These are phyloP conservation scores for Plestiodon gilberti DNA, from an alignment of 2,113 vertebrate genomes.

Conservation along the genomic window DNA sequence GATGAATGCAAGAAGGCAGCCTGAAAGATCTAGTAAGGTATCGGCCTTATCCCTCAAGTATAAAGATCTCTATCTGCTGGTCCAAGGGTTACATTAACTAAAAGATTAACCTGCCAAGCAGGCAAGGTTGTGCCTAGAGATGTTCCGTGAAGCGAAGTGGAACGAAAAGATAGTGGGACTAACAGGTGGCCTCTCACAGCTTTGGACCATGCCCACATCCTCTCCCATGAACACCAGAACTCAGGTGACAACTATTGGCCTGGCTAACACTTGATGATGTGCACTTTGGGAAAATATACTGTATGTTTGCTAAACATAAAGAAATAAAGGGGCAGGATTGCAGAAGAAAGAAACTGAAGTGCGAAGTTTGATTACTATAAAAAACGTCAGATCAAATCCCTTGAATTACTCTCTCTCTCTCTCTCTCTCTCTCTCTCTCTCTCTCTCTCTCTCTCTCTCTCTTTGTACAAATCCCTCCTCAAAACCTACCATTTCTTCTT, in stretches of 20 bases:
- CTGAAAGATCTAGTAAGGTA: background rate
- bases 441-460: too few relatives aligned
- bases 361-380: background rate
- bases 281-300: background rate
- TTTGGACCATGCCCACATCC: background rate
- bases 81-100: background rate
- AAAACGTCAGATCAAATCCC: background rate
- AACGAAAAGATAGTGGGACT: background rate
- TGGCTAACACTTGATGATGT: background rate
- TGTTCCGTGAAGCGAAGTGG: background rate
- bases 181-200: background rate
- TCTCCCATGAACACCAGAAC: background rate
- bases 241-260: background rate
- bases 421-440: too few relatives aligned
- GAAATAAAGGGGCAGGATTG: too few relatives aligned
- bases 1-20: background rate
- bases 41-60: background rate
- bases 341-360: background rate
- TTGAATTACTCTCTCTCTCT: too few relatives aligned
- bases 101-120: background rate
- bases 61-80: background rate
- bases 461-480: background rate
- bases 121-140: too few relatives aligned
- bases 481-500: background rate
- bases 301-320: background rate